Evolutionary conservation across 2,888 invertebrate species (phyloP), one percentile per base, ranked within the genome.

Genomic region (Pristionchus japonicus): DNA sequence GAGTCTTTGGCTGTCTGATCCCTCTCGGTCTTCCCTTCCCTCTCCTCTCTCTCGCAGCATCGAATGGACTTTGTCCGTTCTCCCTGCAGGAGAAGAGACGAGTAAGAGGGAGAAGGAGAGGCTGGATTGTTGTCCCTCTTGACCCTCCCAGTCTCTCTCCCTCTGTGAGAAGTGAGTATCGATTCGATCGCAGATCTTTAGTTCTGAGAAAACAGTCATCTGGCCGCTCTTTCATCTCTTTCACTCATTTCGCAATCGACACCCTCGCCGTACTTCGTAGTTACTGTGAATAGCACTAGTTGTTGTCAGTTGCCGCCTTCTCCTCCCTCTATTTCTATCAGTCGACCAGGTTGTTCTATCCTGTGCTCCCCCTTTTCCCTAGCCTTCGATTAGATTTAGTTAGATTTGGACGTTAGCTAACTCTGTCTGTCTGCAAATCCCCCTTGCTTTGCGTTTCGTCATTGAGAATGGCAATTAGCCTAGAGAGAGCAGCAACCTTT

Each of bases 21-120:
- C 23, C 77, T n/a, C n/a, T n/a, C n/a, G n/a, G n/a, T n/a, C n/a
- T n/a, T 77, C 43, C 23, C 40, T 23, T 77, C 43, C n/a, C 43
- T 15, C 40, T n/a, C 13, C 23, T 13, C 0, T 77, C 77, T 77
- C 77, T 43, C n/a, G 1, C 27, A 34, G 43, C 77, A 40, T 77
- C 49, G 27, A 49, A 52, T 82, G 82, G 82, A 82, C 82, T 82
- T 82, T 82, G 82, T 82, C 82, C 82, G 49, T 52, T n/a, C n/a
- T 82, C 82, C 49, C 20, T 82, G 82, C 82, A 82, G 82, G 47
- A 80, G 47, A 27, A 43, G 34, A 47, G 49, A 20, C 17, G 27
- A 20, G 27, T 49, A 20, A 23, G 82, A 6, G 40, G n/a, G 4
- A 17, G 47, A 15, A 77, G 77, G 77, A 77, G 77, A 43, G 77